A percentile compares a stretch with the other conserved stretches of the same genome.
Conservation (phyloP, 1,140 invertebrate genomes). For the Augochlora pura region DNA sequence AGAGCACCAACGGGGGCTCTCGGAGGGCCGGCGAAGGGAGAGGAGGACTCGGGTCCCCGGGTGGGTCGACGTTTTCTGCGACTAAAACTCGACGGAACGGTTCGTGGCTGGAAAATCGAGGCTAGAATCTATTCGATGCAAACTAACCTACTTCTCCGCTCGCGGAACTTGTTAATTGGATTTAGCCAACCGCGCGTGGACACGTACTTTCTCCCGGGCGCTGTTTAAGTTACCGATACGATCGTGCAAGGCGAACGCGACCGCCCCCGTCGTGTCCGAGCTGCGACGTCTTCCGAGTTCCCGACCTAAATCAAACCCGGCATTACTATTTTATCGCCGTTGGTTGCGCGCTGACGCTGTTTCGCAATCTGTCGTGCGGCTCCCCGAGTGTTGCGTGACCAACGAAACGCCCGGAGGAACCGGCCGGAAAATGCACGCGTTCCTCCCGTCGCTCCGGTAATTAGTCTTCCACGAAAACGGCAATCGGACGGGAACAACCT, state of each 20-base stretch:
- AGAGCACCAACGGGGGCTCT: too few species aligned
- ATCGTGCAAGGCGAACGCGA: constrained; percentile 1
- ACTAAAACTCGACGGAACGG: background rate
- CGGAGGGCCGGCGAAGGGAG: background rate
- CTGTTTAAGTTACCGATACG: constrained; percentile 29
- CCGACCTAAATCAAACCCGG: constrained; percentile 22
- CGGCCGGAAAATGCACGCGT: too few species aligned
- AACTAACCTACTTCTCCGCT: constrained; percentile 45
- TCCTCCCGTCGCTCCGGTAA: too few species aligned
- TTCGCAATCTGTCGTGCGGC: too few species aligned
- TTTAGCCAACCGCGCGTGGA: constrained; percentile 37
- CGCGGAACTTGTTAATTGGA: constrained; percentile 54
- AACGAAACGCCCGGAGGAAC: too few species aligned
- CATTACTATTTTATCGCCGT: too few species aligned
- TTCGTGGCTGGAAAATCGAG: constrained; percentile 19
- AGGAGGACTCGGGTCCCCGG: too few species aligned
- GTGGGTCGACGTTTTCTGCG: background rate
- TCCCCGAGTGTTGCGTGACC: too few species aligned
- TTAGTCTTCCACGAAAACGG: too few species aligned
- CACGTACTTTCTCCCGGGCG: constrained; percentile 38
- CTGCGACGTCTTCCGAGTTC: background rate
- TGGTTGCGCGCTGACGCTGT: too few species aligned
- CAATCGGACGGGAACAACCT: too few species aligned
- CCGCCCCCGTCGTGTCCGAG: background rate
- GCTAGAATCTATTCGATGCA: constrained; percentile 31